Evolutionary conservation across 2,888 invertebrate genomes (phyloP).

Genomic region (Xanthostigma xanthostigma): DNA sequence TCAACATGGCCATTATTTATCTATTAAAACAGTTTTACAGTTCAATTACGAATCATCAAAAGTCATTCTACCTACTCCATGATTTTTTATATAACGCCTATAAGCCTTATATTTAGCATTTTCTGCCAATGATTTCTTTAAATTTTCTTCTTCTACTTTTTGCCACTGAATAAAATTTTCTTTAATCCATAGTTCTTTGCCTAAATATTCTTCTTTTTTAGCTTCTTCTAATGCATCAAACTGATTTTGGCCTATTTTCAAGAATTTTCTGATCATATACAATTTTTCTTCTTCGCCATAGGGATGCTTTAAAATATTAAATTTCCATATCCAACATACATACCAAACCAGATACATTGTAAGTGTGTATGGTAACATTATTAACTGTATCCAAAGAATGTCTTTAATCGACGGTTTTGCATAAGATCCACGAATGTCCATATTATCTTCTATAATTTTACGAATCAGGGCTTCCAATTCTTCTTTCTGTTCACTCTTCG

Average conservation of each 20-base stretch:
- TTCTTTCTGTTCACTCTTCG: conserved; percentile 48
- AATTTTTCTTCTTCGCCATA: conserved; percentile 73
- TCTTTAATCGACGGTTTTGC: conserved; percentile 66
- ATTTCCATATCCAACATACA: conserved; percentile 67
- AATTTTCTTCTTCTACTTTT: conserved; percentile 65
- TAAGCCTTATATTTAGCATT: conserved; percentile 80
- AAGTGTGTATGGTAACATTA: conserved; percentile 66
- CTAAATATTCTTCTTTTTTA: conserved; percentile 56
- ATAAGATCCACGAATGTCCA: conserved; percentile 88
- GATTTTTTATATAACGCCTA: conserved; percentile 77
- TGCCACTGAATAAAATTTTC: conserved; percentile 71
- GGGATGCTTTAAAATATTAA: conserved; percentile 53
- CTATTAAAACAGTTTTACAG: conserved; percentile 1
- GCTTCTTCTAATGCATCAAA: conserved; percentile 59
- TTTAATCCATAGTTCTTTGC: conserved; percentile 66
- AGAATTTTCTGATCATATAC: conserved; percentile 64
- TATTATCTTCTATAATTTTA: conserved; percentile 75
- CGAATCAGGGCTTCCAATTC: conserved; percentile 69
- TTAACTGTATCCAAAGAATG: conserved; percentile 70
- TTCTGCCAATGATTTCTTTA: conserved; percentile 71
- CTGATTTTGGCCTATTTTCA: conserved; percentile 57
- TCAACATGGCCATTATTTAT: too few relatives aligned
- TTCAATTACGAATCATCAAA: conserved; percentile 60
- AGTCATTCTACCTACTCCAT: conserved; percentile 80
- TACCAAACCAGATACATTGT: conserved; percentile 59